These are phyloP conservation scores for Actinia tenebrosa DNA, from an alignment of 64 coral and sea anemone species.

Conservation along the genomic window DNA sequence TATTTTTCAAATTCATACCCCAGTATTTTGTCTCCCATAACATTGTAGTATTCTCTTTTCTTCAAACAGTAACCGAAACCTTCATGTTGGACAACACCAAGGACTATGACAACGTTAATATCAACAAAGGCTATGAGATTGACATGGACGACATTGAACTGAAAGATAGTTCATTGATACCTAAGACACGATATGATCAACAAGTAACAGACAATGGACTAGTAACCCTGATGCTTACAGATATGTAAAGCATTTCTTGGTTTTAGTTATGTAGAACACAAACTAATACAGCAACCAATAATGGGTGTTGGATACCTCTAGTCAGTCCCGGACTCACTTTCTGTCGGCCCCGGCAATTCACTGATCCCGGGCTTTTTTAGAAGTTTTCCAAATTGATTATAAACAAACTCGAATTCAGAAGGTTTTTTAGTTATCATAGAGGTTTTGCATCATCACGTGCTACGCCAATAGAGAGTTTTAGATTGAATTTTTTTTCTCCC, in stretches of 20 bases:
- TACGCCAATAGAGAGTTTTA: no score
- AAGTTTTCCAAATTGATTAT: no score
- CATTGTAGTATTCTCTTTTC: neutral
- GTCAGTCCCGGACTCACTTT: neutral
- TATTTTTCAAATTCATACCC: no score
- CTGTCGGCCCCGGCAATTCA: no score
- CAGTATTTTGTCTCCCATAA: no score
- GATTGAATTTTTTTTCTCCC: no score
- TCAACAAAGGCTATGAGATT: slow-evolving; percentile 15
- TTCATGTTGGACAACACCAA: neutral
- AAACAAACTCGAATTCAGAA: no score
- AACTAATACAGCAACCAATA: no score
- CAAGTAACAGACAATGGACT: slow-evolving; percentile 1
- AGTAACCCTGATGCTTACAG: slow-evolving; percentile 1
- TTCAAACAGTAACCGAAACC: neutral
- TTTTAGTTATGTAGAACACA: neutral
- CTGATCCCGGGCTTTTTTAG: no score
- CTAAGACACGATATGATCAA: slow-evolving; percentile 8
- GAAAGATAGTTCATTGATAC: neutral
- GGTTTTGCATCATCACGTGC: no score
- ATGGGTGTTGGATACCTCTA: no score
- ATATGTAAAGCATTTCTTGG: neutral
- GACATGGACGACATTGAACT: slow-evolving; percentile 31
- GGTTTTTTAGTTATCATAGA: no score
- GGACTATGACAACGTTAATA: neutral